These are phyloP conservation scores for Tachyglossus aculeatus DNA, from an alignment of 2,797 vertebrate genomes.

Conservation along the genomic window DNA sequence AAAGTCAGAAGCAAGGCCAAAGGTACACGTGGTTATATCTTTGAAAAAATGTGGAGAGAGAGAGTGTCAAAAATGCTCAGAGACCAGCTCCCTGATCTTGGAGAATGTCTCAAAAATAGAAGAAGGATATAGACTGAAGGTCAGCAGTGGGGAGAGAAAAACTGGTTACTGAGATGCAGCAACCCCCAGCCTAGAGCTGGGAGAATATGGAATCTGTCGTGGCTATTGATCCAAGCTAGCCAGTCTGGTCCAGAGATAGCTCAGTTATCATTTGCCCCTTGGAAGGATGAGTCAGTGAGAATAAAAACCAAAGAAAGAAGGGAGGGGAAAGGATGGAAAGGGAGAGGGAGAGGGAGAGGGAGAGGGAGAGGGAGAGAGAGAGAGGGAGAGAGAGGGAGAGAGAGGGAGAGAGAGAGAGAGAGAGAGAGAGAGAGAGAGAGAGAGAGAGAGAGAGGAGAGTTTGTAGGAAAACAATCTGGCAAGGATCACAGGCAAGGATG, in stretches of 20 bases:
- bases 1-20: background rate
- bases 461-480: background rate
- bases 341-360: too few species aligned
- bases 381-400: too few species aligned
- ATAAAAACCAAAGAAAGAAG: too few species aligned
- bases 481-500: background rate
- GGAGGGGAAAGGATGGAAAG: too few species aligned
- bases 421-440: too few species aligned
- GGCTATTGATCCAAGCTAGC: fast-evolving
- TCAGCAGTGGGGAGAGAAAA: constrained; percentile 13
- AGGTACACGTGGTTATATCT: background rate
- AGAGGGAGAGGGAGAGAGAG: too few species aligned
- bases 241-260: background rate
- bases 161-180: background rate
- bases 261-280: background rate
- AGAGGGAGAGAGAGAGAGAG: too few species aligned
- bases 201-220: background rate
- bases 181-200: constrained; percentile 6
- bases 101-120: background rate
- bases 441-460: too few species aligned
- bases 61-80: background rate
- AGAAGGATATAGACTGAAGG: background rate
- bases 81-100: constrained; percentile 5
- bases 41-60: background rate
- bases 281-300: too few species aligned